Percentiles rank a stretch among this genome's conserved stretches.
Evolutionary conservation across 2,113 vertebrate genomes (phyloP).

Genomic region (Xerus inauris): DNA sequence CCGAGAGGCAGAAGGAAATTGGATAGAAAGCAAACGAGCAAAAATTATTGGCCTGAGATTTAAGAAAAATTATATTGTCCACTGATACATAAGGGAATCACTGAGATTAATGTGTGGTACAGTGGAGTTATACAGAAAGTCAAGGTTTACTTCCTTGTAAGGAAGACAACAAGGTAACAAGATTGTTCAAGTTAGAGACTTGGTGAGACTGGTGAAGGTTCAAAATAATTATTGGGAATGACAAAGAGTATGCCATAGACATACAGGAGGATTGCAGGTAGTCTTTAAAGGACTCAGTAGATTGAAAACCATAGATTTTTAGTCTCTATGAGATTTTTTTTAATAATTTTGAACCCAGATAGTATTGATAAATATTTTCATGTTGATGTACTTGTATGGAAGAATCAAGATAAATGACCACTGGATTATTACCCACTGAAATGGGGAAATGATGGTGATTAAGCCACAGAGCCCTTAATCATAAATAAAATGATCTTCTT

Average conservation of each 20-base stretch:
- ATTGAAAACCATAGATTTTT: neutral
- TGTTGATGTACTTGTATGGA: neutral
- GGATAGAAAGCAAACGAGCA: neutral
- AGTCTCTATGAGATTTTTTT: neutral
- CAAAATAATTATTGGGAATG: constrained; percentile 6
- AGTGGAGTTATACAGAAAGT: neutral
- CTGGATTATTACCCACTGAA: neutral
- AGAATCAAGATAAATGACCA: neutral
- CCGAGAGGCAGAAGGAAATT: neutral
- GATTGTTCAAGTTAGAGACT: neutral
- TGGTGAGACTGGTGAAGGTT: neutral
- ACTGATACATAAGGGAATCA: neutral
- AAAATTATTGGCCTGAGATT: constrained; percentile 14
- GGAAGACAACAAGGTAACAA: neutral
- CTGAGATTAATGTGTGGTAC: neutral
- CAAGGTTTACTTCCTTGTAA: neutral
- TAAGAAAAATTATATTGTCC: neutral
- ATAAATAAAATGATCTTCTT: neutral
- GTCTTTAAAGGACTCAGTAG: neutral
- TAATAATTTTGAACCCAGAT: neutral
- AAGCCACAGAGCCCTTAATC: neutral
- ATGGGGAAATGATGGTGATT: neutral
- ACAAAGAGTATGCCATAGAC: neutral
- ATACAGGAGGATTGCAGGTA: neutral
- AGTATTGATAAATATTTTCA: constrained; percentile 5